A percentile compares a stretch with the other conserved stretches of the same genome.
These are phyloP conservation scores for Dolomedes plantarius DNA, from an alignment of 2,888 invertebrate genomes.

Conservation along the genomic window DNA sequence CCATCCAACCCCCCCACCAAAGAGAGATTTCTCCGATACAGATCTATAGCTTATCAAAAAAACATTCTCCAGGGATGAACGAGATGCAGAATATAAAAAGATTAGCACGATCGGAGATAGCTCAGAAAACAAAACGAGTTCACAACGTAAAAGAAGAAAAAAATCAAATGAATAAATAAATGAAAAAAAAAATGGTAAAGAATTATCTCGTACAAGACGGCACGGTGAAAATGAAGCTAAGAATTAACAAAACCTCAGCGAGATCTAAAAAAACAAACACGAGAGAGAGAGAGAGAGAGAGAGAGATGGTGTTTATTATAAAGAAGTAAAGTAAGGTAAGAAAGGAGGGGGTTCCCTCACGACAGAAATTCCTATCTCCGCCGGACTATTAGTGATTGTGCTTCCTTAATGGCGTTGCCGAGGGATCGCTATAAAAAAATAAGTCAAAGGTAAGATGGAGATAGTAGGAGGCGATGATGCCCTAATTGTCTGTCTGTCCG, in stretches of 20 bases:
- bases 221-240: constrained; percentile 46
- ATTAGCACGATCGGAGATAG: constrained; percentile 33
- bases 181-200: no score
- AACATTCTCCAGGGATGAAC: no score
- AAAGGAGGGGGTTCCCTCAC: constrained; percentile 29
- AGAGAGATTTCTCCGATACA: no score
- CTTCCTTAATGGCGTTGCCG: constrained; percentile 63
- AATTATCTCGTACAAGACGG: constrained; percentile 29
- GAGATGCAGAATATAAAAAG: constrained; percentile 2
- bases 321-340: not conserved
- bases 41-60: no score
- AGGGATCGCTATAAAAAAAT: constrained; percentile 35
- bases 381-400: constrained; percentile 50
- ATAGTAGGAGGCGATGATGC: constrained; percentile 67
- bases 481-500: constrained; percentile 68
- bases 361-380: constrained; percentile 48
- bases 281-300: constrained; percentile 4
- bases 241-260: constrained; percentile 42
- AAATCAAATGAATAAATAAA: no score
- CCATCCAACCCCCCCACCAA: no score
- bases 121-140: constrained; percentile 19
- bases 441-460: constrained; percentile 55
- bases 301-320: constrained; percentile 53
- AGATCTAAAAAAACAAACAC: constrained; percentile 28
- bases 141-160: not conserved